Base-by-base conservation (phyloP, 2,888 invertebrate genomes). In the Drosophila flavopinicola region DNA sequence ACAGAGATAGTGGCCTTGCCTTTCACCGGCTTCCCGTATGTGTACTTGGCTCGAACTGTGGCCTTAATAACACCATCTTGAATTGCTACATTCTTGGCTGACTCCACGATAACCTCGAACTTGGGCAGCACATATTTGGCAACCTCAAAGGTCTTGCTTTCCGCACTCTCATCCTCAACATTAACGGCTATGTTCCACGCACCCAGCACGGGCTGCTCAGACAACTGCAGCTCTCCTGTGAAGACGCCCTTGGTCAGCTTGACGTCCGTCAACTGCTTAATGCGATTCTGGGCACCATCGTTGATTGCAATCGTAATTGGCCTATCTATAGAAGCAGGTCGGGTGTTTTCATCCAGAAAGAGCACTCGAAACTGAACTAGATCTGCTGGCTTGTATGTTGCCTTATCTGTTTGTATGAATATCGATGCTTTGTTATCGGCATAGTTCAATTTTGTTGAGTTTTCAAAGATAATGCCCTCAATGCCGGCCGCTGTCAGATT, bases 61-160 rank as follows among this genome's bases (percentile, higher is more conserved):
- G 95, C 95, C 15, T 93, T 93, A 42, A 98, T 93, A 66, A 94
- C 94, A 38, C 94, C 95, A 49, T 97, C 96, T 70, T 94, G 94
- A 88, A 96, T 95, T 1, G 97, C 95, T 5, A 95, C 93, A 90
- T 97, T 96, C 51, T 95, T 93, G 0, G 96, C 95, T 27, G 97
- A 93, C 71, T 96, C 94, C 64, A 99, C 94, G 25, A 94, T 93
- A 60, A 99, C 96, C 88, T 98, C 95, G 91, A 98, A 99, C 88
- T 98, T 98, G 0, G 99, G 99, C 67, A 97, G 91, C 48, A 98
- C 95, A 88, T 97, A 97, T 90, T 97, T 96, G 10, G 96, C 97
- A 9, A 98, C 96, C 88, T 95, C 93, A 33, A 90, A 88, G 10
- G 53, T 42, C 69, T 91, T 88, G 0, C 42, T 44, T 3, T 52